Conservation (phyloP, 2,113 vertebrate genomes). For the Ellobius talpinus region DNA sequence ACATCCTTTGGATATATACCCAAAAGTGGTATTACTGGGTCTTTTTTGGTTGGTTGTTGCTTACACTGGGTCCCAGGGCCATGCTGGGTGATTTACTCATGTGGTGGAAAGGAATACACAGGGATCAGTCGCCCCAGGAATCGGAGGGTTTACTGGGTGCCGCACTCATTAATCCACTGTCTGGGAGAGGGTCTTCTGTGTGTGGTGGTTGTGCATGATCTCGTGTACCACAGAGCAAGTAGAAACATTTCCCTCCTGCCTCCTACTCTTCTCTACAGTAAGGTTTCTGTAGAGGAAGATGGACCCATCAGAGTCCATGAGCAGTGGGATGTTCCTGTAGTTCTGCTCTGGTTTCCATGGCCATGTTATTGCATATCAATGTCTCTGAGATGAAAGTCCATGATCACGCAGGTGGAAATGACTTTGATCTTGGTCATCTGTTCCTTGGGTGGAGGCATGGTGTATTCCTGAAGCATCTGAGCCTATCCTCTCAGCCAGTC, state of each 20-base stretch:
- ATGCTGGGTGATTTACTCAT: too few relatives aligned
- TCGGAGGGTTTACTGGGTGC: not conserved
- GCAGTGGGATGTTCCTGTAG: not conserved
- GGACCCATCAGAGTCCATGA: fast-evolving
- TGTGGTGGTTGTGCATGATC: not conserved
- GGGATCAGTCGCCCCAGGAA: too few relatives aligned
- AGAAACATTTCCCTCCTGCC: fast-evolving
- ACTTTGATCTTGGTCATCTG: not conserved
- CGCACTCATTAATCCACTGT: conserved; percentile 60
- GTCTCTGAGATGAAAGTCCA: conserved; percentile 3
- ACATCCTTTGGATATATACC: too few relatives aligned
- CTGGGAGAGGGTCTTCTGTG: not conserved
- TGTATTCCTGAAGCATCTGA: not conserved
- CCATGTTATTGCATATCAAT: conserved; percentile 18
- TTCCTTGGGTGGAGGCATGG: fast-evolving
- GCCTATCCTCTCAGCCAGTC: conserved; percentile 54
- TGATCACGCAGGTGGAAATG: not conserved
- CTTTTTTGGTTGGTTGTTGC: too few relatives aligned
- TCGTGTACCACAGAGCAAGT: conserved; percentile 62
- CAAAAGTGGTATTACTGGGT: too few relatives aligned
- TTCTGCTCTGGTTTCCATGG: fast-evolving
- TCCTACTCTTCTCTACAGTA: fast-evolving
- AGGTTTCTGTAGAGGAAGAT: conserved; percentile 71
- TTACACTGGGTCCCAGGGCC: too few relatives aligned
- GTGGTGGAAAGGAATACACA: too few relatives aligned